Base-by-base conservation (phyloP, 2,888 invertebrate species). In the Psylliodes chrysocephalus region DNA sequence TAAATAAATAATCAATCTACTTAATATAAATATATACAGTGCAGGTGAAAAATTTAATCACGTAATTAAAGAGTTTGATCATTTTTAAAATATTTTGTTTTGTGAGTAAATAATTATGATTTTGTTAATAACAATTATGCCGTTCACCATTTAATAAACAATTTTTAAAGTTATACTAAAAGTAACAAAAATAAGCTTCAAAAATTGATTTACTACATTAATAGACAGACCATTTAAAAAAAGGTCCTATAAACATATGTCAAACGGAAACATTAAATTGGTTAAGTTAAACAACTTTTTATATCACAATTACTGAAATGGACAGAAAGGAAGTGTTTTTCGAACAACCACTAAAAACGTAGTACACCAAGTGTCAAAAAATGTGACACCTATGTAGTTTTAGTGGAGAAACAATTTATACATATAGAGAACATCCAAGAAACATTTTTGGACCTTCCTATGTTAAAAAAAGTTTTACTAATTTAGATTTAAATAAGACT, bases 261-360 rank as follows among this genome's bases (percentile, higher is more conserved):
- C n/a, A 38, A 14, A 38, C 4, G 14, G 10, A 38, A 38, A 38
- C 38, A 14, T 38, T 38, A 3, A 25, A 12, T 53, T 38, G 40
- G 53, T 40, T 17, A 22, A 35, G 22, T 53, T 53, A 44, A 30
- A 42, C 17, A 38, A 53, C 35, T 35, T 38, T 38, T 53, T 54
- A 55, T 55, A 55, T 55, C 55, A 55, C 55, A 55, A 42, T 55
- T 44, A 55, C 55, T 55, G 44, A 55, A 55, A 44, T 55, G 55
- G 55, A 55, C 55, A 55, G 55, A 55, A 55, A 42, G 18, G 44
- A 55, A 55, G 14, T 44, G 55, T 55, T 44, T 42, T 18, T 42
- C 8, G 18, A 42, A 42, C 42, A 42, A 42, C 42, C 33, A 51
- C 51, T 19, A 51, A 51, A 30, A 33, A 19, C 7, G 10, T 19